Conservation (phyloP, 64 coral and sea anemone species). For the Pachyseris speciosa region DNA sequence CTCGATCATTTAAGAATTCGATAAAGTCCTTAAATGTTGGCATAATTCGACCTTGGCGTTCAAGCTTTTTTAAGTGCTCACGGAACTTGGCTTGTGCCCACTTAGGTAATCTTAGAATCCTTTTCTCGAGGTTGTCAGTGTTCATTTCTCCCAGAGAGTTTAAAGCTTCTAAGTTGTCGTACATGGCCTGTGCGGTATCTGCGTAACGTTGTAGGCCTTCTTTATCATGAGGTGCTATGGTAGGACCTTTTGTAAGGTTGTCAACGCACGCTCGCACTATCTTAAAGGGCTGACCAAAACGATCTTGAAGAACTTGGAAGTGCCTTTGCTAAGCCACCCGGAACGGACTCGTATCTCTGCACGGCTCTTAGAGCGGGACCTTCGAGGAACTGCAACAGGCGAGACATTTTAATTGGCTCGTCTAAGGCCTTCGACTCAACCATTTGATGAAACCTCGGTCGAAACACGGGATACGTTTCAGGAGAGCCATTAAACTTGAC, state of each 20-base stretch:
- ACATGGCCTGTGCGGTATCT: constrained; percentile 28
- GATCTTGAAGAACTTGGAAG: constrained; percentile 20
- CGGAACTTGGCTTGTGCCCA: constrained; percentile 8
- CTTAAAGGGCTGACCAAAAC: constrained; percentile 30
- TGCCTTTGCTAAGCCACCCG: constrained; percentile 10
- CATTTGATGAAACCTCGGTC: constrained; percentile 26
- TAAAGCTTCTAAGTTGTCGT: background rate
- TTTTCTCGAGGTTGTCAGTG: constrained; percentile 38
- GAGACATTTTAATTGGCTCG: constrained; percentile 23
- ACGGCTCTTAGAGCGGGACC: constrained; percentile 20
- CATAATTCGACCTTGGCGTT: background rate
- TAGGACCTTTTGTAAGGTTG: constrained; percentile 28
- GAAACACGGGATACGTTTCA: background rate
- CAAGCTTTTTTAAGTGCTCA: too few species aligned
- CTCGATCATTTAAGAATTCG: constrained; percentile 10
- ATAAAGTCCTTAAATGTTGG: constrained; percentile 16
- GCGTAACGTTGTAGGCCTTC: constrained; percentile 8
- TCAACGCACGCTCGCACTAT: constrained; percentile 50
- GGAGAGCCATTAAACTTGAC: constrained; percentile 27
- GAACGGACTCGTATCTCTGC: constrained; percentile 31
- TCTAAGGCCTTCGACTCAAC: constrained; percentile 1
- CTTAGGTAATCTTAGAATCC: constrained; percentile 37
- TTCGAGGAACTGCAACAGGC: constrained; percentile 40
- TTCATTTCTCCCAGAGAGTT: constrained; percentile 46
- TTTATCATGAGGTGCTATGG: constrained; percentile 29